These are phyloP conservation scores for Malurus melanocephalus DNA, from an alignment of 2,113 vertebrate species.

Conservation along the genomic window DNA sequence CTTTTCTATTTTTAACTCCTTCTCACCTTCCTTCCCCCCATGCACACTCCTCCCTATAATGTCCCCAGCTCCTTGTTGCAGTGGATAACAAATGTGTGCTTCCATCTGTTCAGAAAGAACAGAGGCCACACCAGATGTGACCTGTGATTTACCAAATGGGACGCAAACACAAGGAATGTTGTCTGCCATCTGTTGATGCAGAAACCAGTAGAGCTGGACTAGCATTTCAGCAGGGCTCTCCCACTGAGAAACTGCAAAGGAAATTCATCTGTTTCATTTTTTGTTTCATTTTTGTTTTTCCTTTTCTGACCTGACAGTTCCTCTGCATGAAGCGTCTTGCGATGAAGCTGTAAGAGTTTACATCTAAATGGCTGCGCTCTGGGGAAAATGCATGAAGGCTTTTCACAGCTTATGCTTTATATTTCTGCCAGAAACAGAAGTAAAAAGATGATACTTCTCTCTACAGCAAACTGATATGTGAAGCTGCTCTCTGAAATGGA, in stretches of 20 bases:
- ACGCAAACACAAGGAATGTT: conserved; percentile 71
- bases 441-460: background rate
- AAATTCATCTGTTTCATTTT: conserved; percentile 61
- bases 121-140: conserved; percentile 79
- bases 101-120: conserved; percentile 72
- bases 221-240: conserved; percentile 63
- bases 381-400: conserved; percentile 25
- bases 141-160: conserved; percentile 75
- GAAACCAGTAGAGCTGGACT: conserved; percentile 68
- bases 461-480: background rate
- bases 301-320: conserved; percentile 62
- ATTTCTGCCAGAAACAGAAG: background rate
- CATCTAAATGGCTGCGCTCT: conserved; percentile 27
- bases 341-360: conserved; percentile 48
- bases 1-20: background rate
- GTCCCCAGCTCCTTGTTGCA: background rate
- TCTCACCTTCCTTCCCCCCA: background rate
- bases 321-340: conserved; percentile 34
- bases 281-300: conserved; percentile 39
- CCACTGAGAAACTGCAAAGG: conserved; percentile 56
- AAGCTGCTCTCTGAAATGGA: background rate
- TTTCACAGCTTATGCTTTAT: conserved; percentile 17
- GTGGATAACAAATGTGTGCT: conserved; percentile 9
- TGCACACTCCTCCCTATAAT: background rate
- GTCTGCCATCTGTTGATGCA: conserved; percentile 80